phyloP scores from a whole-genome alignment of 1,140 invertebrate genomes.

The Lucilia sericata region DNA sequence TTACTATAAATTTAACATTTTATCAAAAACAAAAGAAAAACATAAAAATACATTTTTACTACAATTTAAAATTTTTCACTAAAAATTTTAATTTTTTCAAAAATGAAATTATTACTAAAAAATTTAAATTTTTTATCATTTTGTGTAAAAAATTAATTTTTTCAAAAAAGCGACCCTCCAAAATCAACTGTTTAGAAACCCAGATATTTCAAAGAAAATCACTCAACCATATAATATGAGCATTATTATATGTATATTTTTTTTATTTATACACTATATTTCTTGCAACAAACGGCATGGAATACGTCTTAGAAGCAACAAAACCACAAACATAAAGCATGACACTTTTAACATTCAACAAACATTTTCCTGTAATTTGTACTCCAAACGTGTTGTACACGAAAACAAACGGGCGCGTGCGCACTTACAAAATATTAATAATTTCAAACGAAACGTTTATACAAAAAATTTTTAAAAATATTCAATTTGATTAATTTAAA shows the following conservation, averaged over 20 bases:
- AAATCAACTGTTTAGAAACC: not conserved
- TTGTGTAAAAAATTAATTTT: too few relatives aligned
- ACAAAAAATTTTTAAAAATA: not conserved
- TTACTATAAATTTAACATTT: too few relatives aligned
- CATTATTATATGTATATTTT: not conserved
- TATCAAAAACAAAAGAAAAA: too few relatives aligned
- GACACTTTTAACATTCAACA: conserved; percentile 28
- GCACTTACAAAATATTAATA: not conserved
- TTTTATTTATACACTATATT: too few relatives aligned
- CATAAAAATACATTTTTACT: too few relatives aligned
- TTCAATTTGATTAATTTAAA: not conserved
- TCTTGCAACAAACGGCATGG: conserved; percentile 31
- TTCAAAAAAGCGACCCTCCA: not conserved
- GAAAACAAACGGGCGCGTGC: conserved; percentile 21
- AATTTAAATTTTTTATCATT: too few relatives aligned
- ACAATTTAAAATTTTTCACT: too few relatives aligned
- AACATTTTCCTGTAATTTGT: conserved; percentile 39
- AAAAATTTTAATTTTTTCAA: too few relatives aligned
- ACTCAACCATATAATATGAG: conserved; percentile 31
- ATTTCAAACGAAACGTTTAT: not conserved
- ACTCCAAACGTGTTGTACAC: conserved; percentile 35
- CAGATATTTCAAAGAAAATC: not conserved
- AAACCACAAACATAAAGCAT: conserved; percentile 32
- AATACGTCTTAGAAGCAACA: conserved; percentile 27
- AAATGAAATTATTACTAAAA: too few relatives aligned